Base-by-base conservation (phyloP, 2,888 invertebrate species). In the Nesidiocoris tenuis region DNA sequence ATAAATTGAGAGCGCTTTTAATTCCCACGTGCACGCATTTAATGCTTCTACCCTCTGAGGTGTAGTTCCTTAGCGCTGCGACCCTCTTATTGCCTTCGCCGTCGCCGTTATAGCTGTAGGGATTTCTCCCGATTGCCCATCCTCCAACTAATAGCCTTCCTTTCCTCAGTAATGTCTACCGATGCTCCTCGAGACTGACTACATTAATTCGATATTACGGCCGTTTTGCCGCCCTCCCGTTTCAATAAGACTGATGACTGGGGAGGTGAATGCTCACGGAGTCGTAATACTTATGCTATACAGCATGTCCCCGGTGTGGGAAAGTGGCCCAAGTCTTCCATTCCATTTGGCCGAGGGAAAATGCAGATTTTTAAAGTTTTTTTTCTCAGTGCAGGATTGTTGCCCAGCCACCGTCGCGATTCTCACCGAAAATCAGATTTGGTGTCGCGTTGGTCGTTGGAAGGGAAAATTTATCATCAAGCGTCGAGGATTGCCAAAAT, bases 121-220 rank as follows among this genome's bases (percentile, higher is more conserved):
- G 39, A 39, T 39, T 39, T 39, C 39, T 39, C 39, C 12, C 39
- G 39, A 39, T 39, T 3, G 39, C 39, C 39, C 39, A 39, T 39
- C 39, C 3, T 39, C 39, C 12, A 39, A 39, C 39, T 39, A 39
- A 39, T 39, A 7, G 39, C 39, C 39, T 39, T 12, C 39, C 12
- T 39, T 12, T 7, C 39, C 39, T 39, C 12, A 39, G 39, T 12
- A 39, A 39, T 39, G 39, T 12, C 39, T 39, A 3, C 39, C 39
- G 39, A 59, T 9, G 7, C 59, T 59, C 19, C 17, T 59, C n/a
- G 17, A 59, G n/a, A 18, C 3, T 16, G 21, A 63, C 63, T 63
- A 21, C 18, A 63, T 63, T 63, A 63, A 63, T 63, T 63, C 17
- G 21, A 63, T 17, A 21, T 63, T 63, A 63, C 18, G 22, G 21